A percentile compares a stretch with the other conserved stretches of the same genome.
These are phyloP conservation scores for Belonocnema kinseyi DNA, from an alignment of 1,140 invertebrate genomes.

Conservation along the genomic window DNA sequence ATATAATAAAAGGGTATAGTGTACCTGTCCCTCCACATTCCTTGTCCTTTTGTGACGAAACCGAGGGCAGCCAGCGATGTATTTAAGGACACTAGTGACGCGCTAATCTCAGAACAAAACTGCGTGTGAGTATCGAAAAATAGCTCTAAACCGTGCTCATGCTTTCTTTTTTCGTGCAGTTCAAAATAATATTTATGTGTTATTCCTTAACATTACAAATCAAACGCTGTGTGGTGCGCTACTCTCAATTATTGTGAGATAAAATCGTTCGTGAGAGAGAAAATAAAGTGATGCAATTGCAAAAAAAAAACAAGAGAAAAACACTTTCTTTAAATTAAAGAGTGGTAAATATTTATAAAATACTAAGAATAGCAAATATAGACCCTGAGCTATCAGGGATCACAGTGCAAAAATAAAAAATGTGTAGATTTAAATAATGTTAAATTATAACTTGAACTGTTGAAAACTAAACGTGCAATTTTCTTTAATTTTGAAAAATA, in stretches of 20 bases:
- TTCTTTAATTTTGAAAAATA: too few species aligned
- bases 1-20: conserved; percentile 62
- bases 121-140: conserved; percentile 68
- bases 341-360: background rate
- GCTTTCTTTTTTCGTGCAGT: conserved; percentile 59
- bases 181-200: conserved; percentile 41
- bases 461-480: too few species aligned
- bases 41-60: conserved; percentile 74
- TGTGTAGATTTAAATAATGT: fast-evolving
- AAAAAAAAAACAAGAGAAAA: conserved; percentile 10
- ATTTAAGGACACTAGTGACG: conserved; percentile 74
- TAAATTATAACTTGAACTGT: too few species aligned
- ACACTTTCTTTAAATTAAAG: background rate
- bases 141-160: conserved; percentile 64
- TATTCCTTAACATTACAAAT: conserved; percentile 52
- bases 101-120: conserved; percentile 75
- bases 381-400: too few species aligned
- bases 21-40: conserved; percentile 80
- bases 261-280: conserved; percentile 7
- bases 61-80: conserved; percentile 75
- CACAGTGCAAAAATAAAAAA: too few species aligned
- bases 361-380: background rate
- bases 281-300: conserved; percentile 13
- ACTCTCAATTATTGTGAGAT: conserved; percentile 2
- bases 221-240: conserved; percentile 43